Evolutionary conservation across 2,888 invertebrate genomes (phyloP), one percentile per base, ranked within the genome.

Genomic region (Rhingia rostrata): DNA sequence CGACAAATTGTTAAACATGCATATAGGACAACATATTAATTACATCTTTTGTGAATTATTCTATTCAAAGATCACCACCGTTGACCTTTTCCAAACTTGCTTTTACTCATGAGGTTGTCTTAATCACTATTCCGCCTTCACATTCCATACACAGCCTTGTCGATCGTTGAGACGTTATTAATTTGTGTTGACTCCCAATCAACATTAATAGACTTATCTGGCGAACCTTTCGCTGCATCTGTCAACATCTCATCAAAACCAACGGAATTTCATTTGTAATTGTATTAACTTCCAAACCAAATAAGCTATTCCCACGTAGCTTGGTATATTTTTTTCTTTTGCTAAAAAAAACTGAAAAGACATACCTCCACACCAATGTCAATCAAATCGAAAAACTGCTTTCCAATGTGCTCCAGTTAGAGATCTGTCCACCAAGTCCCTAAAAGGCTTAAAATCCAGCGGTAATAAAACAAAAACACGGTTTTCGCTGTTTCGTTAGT

Each of bases 321-420:
- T n/a, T 14, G 30, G 2, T 22, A 2, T 22, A 22, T 30, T 9
- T 10, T 4, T 49, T 47, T 12, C 14, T 9, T 22, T 30, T 12
- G 0, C 4, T 32, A 10, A 6, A 32, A 12, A 70, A 45, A 60
- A 9, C 4, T 6, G 49, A 56, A 51, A 43, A 67, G 66, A 22
- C 22, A 22, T 2, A 22, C 43, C 33, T n/a, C 12, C 53, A n/a
- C 45, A 12, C 4, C 54, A 73, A 77, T 51, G 72, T 73, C 78
- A 72, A 73, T 78, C 72, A 78, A 73, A 63, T 45, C 12, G 14
- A n/a, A 56, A 63, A 73, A 72, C 60, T 51, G 73, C 78, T 83
- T 78, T 83, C 78, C 32, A 83, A 78, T 51, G 30, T 78, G 72
- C 32, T 60, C 72, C 49, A 82, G 35, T 78, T 74, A 49, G 6